Percentiles rank a stretch among this genome's conserved stretches.
Conservation (phyloP, 1,140 invertebrate species). For the Cydia fagiglandana region DNA sequence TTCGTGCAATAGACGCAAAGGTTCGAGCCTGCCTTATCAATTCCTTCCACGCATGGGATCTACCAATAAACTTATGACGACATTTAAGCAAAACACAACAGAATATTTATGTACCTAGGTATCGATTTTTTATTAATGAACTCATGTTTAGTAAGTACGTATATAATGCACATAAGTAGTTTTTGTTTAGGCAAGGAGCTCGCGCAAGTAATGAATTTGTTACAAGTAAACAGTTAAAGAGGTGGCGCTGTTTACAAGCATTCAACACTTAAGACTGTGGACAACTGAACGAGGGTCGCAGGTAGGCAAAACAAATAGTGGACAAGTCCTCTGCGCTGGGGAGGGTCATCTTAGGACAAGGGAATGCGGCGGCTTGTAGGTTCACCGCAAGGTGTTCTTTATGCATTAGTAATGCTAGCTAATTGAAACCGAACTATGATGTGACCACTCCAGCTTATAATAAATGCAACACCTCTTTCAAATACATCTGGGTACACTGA, state of each 20-base stretch:
- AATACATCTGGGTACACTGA: background rate
- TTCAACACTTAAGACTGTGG: conserved; percentile 69
- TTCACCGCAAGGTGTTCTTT: conserved; percentile 62
- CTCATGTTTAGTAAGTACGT: background rate
- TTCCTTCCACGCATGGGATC: conserved; percentile 74
- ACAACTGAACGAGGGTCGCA: conserved; percentile 68
- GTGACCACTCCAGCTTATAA: conserved; percentile 53
- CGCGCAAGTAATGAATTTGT: conserved; percentile 52
- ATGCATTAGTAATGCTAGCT: conserved; percentile 71
- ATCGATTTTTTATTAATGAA: background rate
- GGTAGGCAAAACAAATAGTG: conserved; percentile 71
- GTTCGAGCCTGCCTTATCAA: conserved; percentile 79
- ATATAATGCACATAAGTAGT: background rate
- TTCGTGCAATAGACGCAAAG: conserved; percentile 79
- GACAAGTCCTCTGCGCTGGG: conserved; percentile 56
- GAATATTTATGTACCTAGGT: conserved; percentile 13
- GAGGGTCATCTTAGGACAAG: conserved; percentile 70
- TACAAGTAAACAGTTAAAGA: conserved; percentile 61
- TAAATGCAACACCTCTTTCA: conserved; percentile 44
- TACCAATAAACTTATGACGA: conserved; percentile 76
- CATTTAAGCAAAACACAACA: conserved; percentile 40
- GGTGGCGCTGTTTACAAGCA: conserved; percentile 67
- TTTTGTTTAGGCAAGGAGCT: conserved; percentile 10
- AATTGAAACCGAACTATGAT: conserved; percentile 70
- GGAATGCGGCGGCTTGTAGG: conserved; percentile 56